A percentile compares a stretch with the other conserved stretches of the same genome.
Conservation (phyloP, 1,140 invertebrate genomes). For the Hyposmocoma kahamanoa region DNA sequence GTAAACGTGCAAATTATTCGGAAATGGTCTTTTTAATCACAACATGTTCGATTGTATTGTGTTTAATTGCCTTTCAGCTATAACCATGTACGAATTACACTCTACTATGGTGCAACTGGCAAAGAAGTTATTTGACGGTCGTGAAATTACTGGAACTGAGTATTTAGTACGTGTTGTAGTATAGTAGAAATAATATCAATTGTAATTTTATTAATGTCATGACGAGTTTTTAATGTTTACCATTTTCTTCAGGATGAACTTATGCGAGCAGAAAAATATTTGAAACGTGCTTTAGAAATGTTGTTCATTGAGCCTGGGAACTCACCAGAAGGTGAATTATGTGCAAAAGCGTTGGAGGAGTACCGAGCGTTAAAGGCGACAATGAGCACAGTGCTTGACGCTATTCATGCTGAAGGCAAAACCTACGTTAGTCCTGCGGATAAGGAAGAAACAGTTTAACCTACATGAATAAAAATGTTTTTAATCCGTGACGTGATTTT, state of each 20-base stretch:
- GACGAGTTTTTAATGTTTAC: too few species aligned
- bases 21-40: too few species aligned
- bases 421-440: conserved; percentile 22
- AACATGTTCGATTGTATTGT: too few species aligned
- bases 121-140: conserved; percentile 74
- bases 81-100: conserved; percentile 84
- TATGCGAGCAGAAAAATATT: conserved; percentile 72
- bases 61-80: conserved; percentile 68
- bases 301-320: conserved; percentile 80
- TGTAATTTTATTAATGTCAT: too few species aligned
- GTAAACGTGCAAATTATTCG: too few species aligned
- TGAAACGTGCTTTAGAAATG: conserved; percentile 78
- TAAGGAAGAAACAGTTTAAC: too few species aligned
- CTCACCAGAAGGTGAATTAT: conserved; percentile 82
- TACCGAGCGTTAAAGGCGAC: conserved; percentile 76
- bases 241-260: conserved; percentile 50
- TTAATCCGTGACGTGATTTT: too few species aligned
- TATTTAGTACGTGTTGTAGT: conserved; percentile 48
- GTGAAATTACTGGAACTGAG: conserved; percentile 69
- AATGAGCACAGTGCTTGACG: conserved; percentile 67
- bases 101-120: conserved; percentile 78
- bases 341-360: conserved; percentile 78
- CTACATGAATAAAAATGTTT: too few species aligned
- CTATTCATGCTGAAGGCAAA: conserved; percentile 47
- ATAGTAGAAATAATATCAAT: too few species aligned